A percentile compares a stretch with the other conserved stretches of the same genome.
Conservation (phyloP, 2,888 invertebrate genomes). For the Sinopyrophorus schimmeli region DNA sequence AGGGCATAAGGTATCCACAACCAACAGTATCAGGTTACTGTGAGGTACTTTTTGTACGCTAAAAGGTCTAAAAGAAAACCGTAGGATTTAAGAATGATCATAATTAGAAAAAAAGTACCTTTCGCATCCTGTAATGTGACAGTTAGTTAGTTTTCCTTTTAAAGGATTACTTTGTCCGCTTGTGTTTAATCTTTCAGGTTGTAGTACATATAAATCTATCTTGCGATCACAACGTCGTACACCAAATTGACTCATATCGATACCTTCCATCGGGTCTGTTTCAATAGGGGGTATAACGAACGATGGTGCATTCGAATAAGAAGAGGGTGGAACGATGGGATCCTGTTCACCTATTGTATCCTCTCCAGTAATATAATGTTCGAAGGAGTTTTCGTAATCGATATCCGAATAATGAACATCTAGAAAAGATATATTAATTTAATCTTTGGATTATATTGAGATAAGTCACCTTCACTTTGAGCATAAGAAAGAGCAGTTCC, state of each 20-base stretch:
- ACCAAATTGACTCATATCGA: constrained; percentile 56
- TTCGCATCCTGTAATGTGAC: constrained; percentile 85
- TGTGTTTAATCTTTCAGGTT: constrained; percentile 78
- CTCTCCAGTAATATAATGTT: constrained; percentile 25
- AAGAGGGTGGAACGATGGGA: constrained; percentile 48
- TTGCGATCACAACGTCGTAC: constrained; percentile 84
- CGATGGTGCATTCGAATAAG: constrained; percentile 55
- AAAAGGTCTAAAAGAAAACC: constrained; percentile 70
- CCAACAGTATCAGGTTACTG: constrained; percentile 85
- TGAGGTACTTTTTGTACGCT: constrained; percentile 90
- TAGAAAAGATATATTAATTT: constrained; percentile 23
- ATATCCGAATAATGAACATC: constrained; percentile 30
- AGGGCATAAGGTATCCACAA: constrained; percentile 86
- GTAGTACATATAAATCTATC: constrained; percentile 83
- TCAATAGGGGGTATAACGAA: constrained; percentile 52
- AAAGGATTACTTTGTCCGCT: constrained; percentile 79
- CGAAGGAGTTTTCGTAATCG: constrained; percentile 42
- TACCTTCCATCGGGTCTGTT: constrained; percentile 53
- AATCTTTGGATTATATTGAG: constrained; percentile 19
- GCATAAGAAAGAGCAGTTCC: constrained; percentile 52
- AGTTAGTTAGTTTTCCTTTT: constrained; percentile 87
- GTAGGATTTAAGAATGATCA: no score
- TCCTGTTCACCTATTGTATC: constrained; percentile 43
- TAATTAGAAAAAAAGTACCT: constrained; percentile 62
- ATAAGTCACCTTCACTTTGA: constrained; percentile 57